Evolutionary conservation across 2,113 vertebrate species (phyloP), one percentile per base, ranked within the genome.

Genomic region (Redunca redunca): DNA sequence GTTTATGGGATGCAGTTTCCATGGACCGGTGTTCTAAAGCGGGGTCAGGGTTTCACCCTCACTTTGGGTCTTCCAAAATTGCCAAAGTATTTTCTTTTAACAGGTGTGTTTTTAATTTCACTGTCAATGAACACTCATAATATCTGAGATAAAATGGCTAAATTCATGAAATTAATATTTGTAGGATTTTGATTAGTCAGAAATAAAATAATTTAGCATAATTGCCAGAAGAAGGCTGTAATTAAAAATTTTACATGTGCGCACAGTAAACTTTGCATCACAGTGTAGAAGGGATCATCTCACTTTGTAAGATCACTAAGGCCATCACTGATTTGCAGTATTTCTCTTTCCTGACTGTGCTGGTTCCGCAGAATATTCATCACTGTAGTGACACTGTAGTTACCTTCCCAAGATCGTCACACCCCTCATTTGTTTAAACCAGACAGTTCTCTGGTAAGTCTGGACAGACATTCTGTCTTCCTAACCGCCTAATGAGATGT

Each of bases 391-490:
- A 85, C 12, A 23, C 81, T 80, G 83, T 82, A 60, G 48, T 84
- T 85, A 90, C 4, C 74, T 91, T 95, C 95, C 62, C 67, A 92
- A 46, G 67, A 40, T 82, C 50, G 55, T 81, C 80, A 17, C 1
- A 4, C 26, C 80, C 90, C 77, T 96, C 91, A 43, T 93, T 91
- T 67, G 90, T 95, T 97, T 80, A 78, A 62, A 85, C 46, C 2
- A 26, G 21, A 87, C 9, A 64, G 64, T 88, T 64, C 28, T 87
- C 40, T 67, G 48, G 40, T 64, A 55, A 90, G 23, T 80, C 87
- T 87, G 43, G 48, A 57, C 67, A 80, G 87, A 78, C 53, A 26
- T 23, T 14, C 33, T 17, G 77, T 86, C 95, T 93, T 94, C 60
- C 86, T 91, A 95, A 40, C 40, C 26, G 30, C 30, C 17, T 64